Evolutionary conservation across 2,888 invertebrate species (phyloP), one percentile per base, ranked within the genome.

Genomic region (Prenolepis imparis): DNA sequence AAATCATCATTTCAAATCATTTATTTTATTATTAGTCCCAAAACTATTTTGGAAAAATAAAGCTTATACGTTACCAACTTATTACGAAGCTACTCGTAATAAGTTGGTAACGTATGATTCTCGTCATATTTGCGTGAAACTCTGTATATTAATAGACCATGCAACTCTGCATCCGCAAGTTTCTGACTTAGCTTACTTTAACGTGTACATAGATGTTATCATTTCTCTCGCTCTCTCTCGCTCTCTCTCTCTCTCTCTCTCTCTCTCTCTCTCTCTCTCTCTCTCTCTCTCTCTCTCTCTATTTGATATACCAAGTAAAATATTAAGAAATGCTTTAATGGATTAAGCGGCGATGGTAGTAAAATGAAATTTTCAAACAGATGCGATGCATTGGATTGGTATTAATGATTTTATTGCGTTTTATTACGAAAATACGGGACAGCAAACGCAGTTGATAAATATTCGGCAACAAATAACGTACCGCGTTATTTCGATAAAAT

Each of bases 391-490:
- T 18, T 3, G 11, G 8, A 3, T 9, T 59, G 9, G 5, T 70
- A 15, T 3, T 15, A 72, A 36, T 32, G 28, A 67, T 72, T 15
- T 72, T 24, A 72, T 72, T 41, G 57, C 24, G 21, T 36, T 48
- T 48, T 28, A 28, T 59, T 61, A n/a, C 3, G 15, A 41, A 72
- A 41, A 44, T 15, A n/a, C 0, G 0, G 6, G 44, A 39, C 11
- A 57, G 5, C 6, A 52, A 66, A n/a, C 28, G 15, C n/a, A 2
- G 15, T 41, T 24, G n/a, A 55, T 77, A 39, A 67, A 77, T 67
- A 67, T 66, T 75, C 3, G 55, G 3, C 3, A 55, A 41, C 21
- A 9, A 55, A 12, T 55, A 9, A 28, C 24, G 11, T 21, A 39
- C 2, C 11, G 1, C 9, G 18, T 32, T 15, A 8, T 61, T 36